Conservation (phyloP, 2,888 invertebrate genomes). For the Xylophagus ater region DNA sequence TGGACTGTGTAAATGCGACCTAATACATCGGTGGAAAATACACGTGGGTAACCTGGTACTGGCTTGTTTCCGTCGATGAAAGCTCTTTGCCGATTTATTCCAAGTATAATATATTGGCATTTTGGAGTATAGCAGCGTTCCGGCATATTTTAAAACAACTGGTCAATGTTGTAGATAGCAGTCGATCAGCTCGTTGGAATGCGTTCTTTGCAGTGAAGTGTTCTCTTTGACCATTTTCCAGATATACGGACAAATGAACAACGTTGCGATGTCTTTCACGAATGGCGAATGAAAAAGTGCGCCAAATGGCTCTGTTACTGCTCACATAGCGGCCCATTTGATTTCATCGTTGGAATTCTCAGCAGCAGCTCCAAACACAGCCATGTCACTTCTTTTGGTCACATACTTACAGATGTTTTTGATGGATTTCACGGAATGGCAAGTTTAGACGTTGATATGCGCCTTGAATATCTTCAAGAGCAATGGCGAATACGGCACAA, state of each 20-base stretch:
- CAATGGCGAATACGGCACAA: slow-evolving; percentile 27
- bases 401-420: slow-evolving; percentile 37
- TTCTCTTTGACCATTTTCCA: slow-evolving; percentile 17
- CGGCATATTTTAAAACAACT: slow-evolving; percentile 26
- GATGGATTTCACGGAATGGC: slow-evolving; percentile 33
- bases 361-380: slow-evolving; percentile 24
- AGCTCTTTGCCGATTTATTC: slow-evolving; percentile 27
- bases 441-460: slow-evolving; percentile 33
- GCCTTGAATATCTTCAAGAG: slow-evolving; percentile 23
- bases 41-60: slow-evolving; percentile 22
- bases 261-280: slow-evolving; percentile 6
- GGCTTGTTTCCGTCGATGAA: slow-evolving; percentile 26
- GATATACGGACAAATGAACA: slow-evolving; percentile 6
- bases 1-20: slow-evolving; percentile 30
- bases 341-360: slow-evolving; percentile 18
- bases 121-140: slow-evolving; percentile 28
- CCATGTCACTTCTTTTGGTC: slow-evolving; percentile 32
- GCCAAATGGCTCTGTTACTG: slow-evolving; percentile 5
- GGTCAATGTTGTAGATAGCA: slow-evolving; percentile 22
- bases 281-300: slow-evolving; percentile 2
- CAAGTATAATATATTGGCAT: slow-evolving; percentile 28
- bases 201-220: slow-evolving; percentile 25
- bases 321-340: slow-evolving; percentile 20
- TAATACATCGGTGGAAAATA: slow-evolving; percentile 27
- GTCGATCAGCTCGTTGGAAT: slow-evolving; percentile 16